phyloP scores from a whole-genome alignment of 2,113 vertebrate genomes.

The Laterallus jamaicensis region DNA sequence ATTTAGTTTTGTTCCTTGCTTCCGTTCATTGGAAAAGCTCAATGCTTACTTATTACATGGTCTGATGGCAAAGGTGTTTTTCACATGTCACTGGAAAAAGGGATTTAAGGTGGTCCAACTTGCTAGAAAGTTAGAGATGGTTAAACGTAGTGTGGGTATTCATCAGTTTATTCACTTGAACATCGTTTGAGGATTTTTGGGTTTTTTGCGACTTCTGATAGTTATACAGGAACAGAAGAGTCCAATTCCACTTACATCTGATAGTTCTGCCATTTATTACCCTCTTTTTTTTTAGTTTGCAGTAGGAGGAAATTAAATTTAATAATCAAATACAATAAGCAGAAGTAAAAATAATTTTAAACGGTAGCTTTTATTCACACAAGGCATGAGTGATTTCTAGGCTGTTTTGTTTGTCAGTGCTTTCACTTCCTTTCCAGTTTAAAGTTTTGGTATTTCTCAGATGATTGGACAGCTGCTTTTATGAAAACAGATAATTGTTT shows the following conservation, averaged over 20 bases:
- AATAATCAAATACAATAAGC: neutral
- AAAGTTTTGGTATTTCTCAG: neutral
- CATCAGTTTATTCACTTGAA: neutral
- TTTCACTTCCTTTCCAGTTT: constrained; percentile 5
- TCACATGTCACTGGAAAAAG: neutral
- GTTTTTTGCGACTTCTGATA: neutral
- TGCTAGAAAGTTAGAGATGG: neutral
- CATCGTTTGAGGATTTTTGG: neutral
- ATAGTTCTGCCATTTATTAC: neutral
- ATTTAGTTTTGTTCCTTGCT: neutral
- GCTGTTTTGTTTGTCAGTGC: neutral
- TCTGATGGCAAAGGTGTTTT: neutral
- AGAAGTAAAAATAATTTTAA: constrained; percentile 13
- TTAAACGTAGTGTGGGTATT: neutral
- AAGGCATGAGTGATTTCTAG: neutral
- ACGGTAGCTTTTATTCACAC: neutral
- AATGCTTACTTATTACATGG: neutral
- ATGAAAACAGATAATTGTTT: neutral
- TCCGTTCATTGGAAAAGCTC: neutral
- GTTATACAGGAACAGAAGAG: neutral
- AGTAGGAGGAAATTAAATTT: neutral
- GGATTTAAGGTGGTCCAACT: neutral
- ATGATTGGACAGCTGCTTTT: neutral
- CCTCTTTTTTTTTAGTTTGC: neutral
- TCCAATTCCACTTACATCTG: neutral